phyloP scores from a whole-genome alignment of 1,140 invertebrate species.

The Drosophila asahinai region DNA sequence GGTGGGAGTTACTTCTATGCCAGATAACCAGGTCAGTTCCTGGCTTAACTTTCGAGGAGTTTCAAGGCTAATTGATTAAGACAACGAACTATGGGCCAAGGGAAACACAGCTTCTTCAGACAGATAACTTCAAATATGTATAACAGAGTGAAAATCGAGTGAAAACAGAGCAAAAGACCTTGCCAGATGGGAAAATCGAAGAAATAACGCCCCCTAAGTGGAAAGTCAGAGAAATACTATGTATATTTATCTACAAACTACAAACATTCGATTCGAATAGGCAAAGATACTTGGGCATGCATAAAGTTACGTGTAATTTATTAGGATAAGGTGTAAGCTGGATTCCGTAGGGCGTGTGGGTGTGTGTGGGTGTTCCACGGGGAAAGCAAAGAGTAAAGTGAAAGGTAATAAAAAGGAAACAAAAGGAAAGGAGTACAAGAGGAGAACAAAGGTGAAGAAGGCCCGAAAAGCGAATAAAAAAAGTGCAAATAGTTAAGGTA shows the following conservation, averaged over 20 bases:
- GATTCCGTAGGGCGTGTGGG: conserved; percentile 34
- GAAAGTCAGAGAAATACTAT: conserved; percentile 5
- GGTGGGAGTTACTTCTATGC: neutral
- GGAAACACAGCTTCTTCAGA: neutral
- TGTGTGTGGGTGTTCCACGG: conserved; percentile 33
- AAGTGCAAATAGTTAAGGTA: conserved; percentile 43
- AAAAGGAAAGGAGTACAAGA: conserved; percentile 1
- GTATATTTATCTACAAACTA: conserved; percentile 35
- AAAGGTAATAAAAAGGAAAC: conserved; percentile 1
- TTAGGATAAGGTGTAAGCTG: conserved; percentile 47
- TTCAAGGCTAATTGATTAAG: neutral
- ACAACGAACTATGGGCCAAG: neutral
- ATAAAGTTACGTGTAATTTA: conserved; percentile 39
- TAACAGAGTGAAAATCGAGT: neutral
- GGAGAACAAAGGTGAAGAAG: conserved; percentile 3
- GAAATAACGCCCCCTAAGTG: neutral
- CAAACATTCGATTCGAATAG: conserved; percentile 37
- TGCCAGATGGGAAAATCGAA: neutral
- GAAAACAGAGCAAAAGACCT: neutral
- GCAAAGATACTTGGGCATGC: conserved; percentile 40
- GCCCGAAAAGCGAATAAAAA: conserved; percentile 42
- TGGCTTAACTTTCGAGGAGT: neutral
- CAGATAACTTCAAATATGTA: neutral
- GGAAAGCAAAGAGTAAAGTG: conserved; percentile 22
- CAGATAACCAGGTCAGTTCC: neutral